These are phyloP conservation scores for Trogon surrucura DNA, from an alignment of 2,113 vertebrate genomes.

Conservation along the genomic window DNA sequence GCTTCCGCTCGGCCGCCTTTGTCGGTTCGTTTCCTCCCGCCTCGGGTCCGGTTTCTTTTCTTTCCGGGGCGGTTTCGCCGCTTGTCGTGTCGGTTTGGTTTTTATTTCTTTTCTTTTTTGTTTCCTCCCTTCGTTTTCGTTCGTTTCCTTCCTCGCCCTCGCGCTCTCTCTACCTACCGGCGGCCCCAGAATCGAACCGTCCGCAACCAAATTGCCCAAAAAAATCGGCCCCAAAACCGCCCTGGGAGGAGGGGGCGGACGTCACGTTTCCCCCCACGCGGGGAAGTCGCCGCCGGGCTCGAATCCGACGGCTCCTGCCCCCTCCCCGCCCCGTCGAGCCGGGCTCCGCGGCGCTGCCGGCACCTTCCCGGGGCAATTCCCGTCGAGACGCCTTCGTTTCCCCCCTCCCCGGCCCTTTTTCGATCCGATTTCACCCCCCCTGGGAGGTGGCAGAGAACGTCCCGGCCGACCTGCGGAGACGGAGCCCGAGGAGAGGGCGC, in stretches of 20 bases:
- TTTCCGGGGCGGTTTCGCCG: background rate
- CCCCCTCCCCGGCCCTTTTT: too few relatives aligned
- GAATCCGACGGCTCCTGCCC: background rate
- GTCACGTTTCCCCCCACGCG: too few relatives aligned
- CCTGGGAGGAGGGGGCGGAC: background rate
- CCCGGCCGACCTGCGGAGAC: background rate
- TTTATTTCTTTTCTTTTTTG: background rate
- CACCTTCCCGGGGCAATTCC: background rate
- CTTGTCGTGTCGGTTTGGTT: background rate
- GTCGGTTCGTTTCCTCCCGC: background rate
- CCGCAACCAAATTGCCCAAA: background rate
- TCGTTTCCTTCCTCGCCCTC: background rate
- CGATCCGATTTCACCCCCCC: background rate
- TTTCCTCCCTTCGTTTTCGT: too few relatives aligned
- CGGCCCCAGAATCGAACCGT: background rate
- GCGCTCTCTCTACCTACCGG: background rate
- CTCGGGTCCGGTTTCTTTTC: background rate
- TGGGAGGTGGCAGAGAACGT: background rate
- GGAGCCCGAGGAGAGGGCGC: background rate
- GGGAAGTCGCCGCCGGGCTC: background rate
- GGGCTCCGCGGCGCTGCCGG: background rate
- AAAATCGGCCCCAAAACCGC: background rate
- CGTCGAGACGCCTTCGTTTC: background rate
- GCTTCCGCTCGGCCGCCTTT: background rate
- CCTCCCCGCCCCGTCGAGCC: background rate